These are phyloP conservation scores for Habrosyne pyritoides DNA, from an alignment of 2,888 invertebrate genomes.

Conservation along the genomic window DNA sequence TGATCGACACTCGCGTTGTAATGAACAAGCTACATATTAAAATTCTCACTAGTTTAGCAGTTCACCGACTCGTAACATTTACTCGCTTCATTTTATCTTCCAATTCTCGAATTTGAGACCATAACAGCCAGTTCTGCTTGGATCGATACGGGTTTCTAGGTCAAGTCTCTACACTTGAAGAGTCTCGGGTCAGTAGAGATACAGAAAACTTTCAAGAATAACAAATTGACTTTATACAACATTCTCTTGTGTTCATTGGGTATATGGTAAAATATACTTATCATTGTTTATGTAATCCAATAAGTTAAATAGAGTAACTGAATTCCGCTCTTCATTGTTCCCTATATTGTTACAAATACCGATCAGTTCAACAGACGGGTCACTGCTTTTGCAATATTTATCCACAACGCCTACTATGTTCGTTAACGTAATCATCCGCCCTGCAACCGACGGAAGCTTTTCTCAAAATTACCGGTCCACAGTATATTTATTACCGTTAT, in stretches of 20 bases:
- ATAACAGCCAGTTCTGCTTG: conserved; percentile 36
- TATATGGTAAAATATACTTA: neutral
- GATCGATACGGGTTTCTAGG: conserved; percentile 48
- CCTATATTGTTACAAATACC: conserved; percentile 47
- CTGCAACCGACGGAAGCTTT: conserved; percentile 52
- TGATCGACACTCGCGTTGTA: neutral
- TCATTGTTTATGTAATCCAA: conserved; percentile 17
- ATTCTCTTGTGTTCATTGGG: neutral
- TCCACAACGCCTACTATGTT: conserved; percentile 35
- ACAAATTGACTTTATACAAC: neutral
- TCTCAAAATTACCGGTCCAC: conserved; percentile 45
- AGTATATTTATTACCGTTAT: conserved; percentile 36
- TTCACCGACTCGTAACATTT: conserved; percentile 38
- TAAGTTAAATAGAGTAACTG: conserved; percentile 27
- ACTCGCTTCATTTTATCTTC: conserved; percentile 20
- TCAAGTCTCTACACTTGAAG: conserved; percentile 41
- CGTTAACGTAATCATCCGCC: conserved; percentile 62
- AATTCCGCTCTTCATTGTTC: conserved; percentile 50
- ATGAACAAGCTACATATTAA: conserved; percentile 10
- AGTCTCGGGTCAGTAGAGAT: conserved; percentile 20
- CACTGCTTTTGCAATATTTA: conserved; percentile 60
- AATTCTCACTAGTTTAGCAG: conserved; percentile 30
- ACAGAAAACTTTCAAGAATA: neutral
- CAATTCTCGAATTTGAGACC: conserved; percentile 39
- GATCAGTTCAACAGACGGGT: conserved; percentile 38